Evolutionary conservation across 2,888 invertebrate species (phyloP).

Genomic region (Crematogaster levior): DNA sequence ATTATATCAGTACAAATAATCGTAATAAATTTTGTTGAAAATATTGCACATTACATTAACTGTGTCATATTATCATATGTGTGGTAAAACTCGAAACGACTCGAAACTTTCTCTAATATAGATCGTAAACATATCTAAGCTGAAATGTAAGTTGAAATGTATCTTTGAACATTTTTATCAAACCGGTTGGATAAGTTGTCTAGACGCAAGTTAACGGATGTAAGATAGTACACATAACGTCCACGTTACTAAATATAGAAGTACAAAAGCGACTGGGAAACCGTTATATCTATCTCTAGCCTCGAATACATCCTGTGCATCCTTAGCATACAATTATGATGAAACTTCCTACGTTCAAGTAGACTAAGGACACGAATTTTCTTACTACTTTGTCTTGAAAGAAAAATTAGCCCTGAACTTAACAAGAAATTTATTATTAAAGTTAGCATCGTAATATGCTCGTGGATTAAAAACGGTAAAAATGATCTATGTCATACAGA

Average conservation of each 20-base stretch:
- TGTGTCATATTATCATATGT: not conserved
- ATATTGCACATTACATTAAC: not conserved
- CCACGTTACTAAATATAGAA: conserved; percentile 43
- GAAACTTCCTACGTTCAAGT: conserved; percentile 20
- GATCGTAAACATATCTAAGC: not conserved
- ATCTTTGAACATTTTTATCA: conserved; percentile 48
- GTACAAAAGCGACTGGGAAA: conserved; percentile 42
- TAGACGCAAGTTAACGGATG: conserved; percentile 38
- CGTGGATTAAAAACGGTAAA: not conserved
- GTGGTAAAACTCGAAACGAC: not conserved
- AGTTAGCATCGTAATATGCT: conserved; percentile 15
- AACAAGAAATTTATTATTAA: conserved; percentile 21
- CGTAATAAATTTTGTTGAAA: not conserved
- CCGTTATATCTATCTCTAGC: conserved; percentile 61
- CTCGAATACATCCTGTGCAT: conserved; percentile 43
- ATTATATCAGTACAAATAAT: too few relatives aligned
- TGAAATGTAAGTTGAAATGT: not conserved
- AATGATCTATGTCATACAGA: not conserved
- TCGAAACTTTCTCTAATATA: conserved; percentile 10
- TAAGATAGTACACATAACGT: conserved; percentile 40
- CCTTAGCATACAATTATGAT: conserved; percentile 28
- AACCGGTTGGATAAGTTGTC: conserved; percentile 49
- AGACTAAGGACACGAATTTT: conserved; percentile 9
- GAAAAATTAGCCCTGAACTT: not conserved
- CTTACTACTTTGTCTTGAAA: not conserved